phyloP scores from a whole-genome alignment of 2,888 invertebrate genomes.

The Caenorhabditis sp. region DNA sequence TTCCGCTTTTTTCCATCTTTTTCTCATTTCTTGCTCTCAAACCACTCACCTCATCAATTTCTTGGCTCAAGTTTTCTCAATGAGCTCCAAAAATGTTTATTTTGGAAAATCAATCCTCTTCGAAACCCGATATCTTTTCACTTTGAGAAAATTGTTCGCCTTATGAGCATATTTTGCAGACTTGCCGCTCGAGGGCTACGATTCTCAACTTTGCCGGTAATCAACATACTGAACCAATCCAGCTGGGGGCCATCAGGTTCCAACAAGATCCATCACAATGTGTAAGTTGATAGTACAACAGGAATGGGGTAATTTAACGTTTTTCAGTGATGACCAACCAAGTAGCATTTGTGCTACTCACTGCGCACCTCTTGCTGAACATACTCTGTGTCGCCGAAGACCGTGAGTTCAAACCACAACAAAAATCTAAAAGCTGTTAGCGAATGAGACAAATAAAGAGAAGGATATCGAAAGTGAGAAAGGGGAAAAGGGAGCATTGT shows the following conservation, averaged over 20 bases:
- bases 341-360: too few species aligned
- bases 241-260: too few species aligned
- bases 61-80: conserved; percentile 34
- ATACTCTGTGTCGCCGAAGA: too few species aligned
- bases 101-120: conserved; percentile 47
- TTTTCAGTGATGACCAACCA: too few species aligned
- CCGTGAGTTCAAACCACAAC: too few species aligned
- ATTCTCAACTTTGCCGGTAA: conserved; percentile 19
- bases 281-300: too few species aligned
- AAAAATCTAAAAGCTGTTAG: background rate
- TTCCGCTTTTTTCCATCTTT: background rate
- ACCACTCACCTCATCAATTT: conserved; percentile 1
- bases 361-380: too few species aligned
- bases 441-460: background rate
- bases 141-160: conserved; percentile 54
- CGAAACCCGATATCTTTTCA: conserved; percentile 47
- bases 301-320: too few species aligned
- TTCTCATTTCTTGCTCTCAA: conserved; percentile 9
- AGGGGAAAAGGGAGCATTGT: background rate
- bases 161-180: conserved; percentile 48
- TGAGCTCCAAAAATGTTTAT: conserved; percentile 50
- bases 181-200: too few species aligned
- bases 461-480: background rate
- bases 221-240: too few species aligned
- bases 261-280: too few species aligned